Conservation (phyloP, 2,797 vertebrate species). For the Ctenopoma kingsleyae region DNA sequence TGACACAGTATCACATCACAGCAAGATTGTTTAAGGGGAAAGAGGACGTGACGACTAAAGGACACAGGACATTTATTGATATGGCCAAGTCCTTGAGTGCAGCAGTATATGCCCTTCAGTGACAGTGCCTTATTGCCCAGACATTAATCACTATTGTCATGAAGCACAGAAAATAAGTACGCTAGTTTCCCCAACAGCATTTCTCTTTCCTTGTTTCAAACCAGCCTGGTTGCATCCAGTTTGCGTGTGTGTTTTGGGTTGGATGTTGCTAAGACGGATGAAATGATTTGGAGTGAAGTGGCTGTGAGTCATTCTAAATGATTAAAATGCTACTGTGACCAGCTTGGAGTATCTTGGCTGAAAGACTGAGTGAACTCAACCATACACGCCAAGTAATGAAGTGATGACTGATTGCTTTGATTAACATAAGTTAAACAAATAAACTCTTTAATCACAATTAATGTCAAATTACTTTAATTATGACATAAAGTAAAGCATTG, state of each 20-base stretch:
- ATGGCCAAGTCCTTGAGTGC: conserved; percentile 77
- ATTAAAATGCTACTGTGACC: conserved; percentile 77
- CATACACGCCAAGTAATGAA: conserved; percentile 64
- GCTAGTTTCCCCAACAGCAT: conserved; percentile 60
- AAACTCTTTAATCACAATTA: conserved; percentile 73
- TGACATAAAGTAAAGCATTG: conserved; percentile 45
- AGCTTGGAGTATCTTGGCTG: conserved; percentile 69
- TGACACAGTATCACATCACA: conserved; percentile 67
- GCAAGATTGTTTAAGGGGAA: conserved; percentile 68
- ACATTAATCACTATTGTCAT: conserved; percentile 83
- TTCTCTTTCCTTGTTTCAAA: conserved; percentile 54
- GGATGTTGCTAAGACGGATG: conserved; percentile 58
- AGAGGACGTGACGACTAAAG: conserved; percentile 67
- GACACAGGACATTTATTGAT: conserved; percentile 80
- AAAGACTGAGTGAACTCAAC: conserved; percentile 65
- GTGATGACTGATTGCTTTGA: conserved; percentile 68
- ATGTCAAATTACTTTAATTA: conserved; percentile 65
- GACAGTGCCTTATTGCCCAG: conserved; percentile 76
- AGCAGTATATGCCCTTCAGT: conserved; percentile 77
- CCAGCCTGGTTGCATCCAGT: conserved; percentile 36
- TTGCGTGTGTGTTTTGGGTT: conserved; percentile 16
- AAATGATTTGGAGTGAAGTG: conserved; percentile 76
- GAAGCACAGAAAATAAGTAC: conserved; percentile 74
- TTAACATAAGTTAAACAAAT: conserved; percentile 74
- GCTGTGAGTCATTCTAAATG: conserved; percentile 75